Conservation (phyloP, 2,888 invertebrate species). For the Drosophila austrosaltans region DNA sequence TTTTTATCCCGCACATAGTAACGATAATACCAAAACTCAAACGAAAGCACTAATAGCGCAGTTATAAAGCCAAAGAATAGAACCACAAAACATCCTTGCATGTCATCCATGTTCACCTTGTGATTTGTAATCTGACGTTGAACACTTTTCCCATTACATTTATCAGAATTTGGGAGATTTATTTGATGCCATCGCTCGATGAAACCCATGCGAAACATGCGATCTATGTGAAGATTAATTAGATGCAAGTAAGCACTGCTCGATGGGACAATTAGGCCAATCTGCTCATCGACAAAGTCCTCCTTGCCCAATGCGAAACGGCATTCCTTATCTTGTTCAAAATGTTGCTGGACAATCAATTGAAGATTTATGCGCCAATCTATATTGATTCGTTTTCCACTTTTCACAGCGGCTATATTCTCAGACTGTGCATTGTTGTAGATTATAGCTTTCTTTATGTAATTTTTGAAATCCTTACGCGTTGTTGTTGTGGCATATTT, state of each 20-base stretch:
- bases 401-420: conserved; percentile 86
- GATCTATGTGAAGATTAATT: conserved; percentile 90
- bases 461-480: conserved; percentile 78
- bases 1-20: conserved; percentile 46
- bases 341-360: conserved; percentile 89
- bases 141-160: conserved; percentile 89
- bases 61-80: conserved; percentile 86
- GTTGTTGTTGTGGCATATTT: conserved; percentile 84
- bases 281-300: conserved; percentile 91
- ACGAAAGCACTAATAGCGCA: conserved; percentile 63
- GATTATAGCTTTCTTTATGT: conserved; percentile 86
- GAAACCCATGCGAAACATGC: conserved; percentile 93
- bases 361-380: conserved; percentile 92
- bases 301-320: conserved; percentile 91
- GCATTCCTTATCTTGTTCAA: conserved; percentile 87
- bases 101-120: conserved; percentile 94
- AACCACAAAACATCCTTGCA: conserved; percentile 96
- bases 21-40: conserved; percentile 73
- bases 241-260: conserved; percentile 90
- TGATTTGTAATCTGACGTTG: conserved; percentile 91
- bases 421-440: conserved; percentile 84
- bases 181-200: conserved; percentile 92
- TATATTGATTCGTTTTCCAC: conserved; percentile 89
- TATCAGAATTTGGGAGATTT: conserved; percentile 90
- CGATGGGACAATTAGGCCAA: conserved; percentile 90